A percentile compares a stretch with the other conserved stretches of the same genome.
Evolutionary conservation across 2,113 vertebrate genomes (phyloP).

Genomic region (Buteo buteo): DNA sequence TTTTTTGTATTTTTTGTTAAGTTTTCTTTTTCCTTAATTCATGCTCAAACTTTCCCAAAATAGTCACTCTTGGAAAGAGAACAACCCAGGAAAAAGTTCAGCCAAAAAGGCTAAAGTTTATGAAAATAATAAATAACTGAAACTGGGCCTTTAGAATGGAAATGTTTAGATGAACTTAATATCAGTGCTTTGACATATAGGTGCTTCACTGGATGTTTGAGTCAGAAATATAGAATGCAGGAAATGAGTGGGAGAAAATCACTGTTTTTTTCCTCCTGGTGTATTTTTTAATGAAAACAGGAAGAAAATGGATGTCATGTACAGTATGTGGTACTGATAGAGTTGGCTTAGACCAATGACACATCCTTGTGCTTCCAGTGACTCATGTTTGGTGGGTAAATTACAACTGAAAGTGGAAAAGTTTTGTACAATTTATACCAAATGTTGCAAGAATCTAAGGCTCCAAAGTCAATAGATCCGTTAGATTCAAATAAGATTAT

Average conservation of each 20-base stretch:
- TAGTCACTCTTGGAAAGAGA: slow-evolving; percentile 38
- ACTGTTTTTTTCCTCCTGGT: not conserved
- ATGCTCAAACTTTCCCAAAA: slow-evolving; percentile 36
- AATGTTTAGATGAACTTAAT: slow-evolving; percentile 39
- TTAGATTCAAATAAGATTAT: not conserved
- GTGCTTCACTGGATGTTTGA: not conserved
- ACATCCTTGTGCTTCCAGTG: not conserved
- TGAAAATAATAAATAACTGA: slow-evolving; percentile 45
- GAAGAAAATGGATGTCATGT: not conserved
- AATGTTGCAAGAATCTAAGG: not conserved
- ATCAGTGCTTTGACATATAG: not conserved
- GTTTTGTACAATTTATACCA: not conserved
- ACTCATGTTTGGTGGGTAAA: not conserved
- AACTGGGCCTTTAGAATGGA: slow-evolving; percentile 46
- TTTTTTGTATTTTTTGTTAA: not conserved
- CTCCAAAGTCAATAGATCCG: not conserved
- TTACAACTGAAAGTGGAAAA: not conserved
- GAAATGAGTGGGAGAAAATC: slow-evolving; percentile 17
- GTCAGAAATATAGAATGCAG: not conserved
- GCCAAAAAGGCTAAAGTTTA: slow-evolving; percentile 57
- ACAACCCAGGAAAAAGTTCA: slow-evolving; percentile 29
- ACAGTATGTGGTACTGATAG: not conserved
- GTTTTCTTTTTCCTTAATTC: slow-evolving; percentile 6
- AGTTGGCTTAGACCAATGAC: not conserved
- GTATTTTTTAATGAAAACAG: not conserved